A percentile compares a stretch with the other conserved stretches of the same genome.
phyloP scores from a whole-genome alignment of 2,797 vertebrate species.

The Pelochelys cantorii region DNA sequence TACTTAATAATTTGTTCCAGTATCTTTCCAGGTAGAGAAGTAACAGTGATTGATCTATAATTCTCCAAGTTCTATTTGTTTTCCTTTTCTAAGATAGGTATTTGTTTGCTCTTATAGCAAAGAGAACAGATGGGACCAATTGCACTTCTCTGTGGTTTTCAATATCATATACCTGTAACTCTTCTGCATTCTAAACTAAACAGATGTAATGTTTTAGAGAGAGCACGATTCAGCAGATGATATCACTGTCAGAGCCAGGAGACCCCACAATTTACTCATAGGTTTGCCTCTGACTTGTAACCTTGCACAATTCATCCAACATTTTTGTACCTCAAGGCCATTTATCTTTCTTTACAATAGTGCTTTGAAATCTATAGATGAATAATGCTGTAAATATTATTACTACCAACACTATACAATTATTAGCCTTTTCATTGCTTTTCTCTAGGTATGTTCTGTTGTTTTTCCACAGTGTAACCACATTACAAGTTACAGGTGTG shows the following conservation, averaged over 20 bases:
- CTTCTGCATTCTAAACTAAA: not conserved
- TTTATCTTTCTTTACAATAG: not conserved
- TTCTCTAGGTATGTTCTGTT: not conserved
- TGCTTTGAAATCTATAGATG: not conserved
- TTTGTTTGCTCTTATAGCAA: not conserved
- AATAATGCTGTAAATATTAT: not conserved
- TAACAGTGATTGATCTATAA: not conserved
- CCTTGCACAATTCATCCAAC: not conserved
- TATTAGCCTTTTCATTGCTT: not conserved
- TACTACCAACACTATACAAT: not conserved
- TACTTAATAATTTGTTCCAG: not conserved
- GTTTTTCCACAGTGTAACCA: not conserved
- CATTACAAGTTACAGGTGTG: not conserved
- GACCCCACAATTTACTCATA: not conserved
- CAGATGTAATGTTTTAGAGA: not conserved
- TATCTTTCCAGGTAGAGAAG: not conserved
- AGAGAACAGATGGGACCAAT: not conserved
- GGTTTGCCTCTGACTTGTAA: not conserved
- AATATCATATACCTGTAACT: not conserved
- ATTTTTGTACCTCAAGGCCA: not conserved
- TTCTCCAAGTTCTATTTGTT: not conserved
- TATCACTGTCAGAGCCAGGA: not conserved
- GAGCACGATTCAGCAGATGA: not conserved
- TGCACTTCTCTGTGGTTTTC: not conserved
- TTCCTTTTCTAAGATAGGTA: not conserved